Conservation (phyloP, 1,140 invertebrate species). For the Ericerus pela region DNA sequence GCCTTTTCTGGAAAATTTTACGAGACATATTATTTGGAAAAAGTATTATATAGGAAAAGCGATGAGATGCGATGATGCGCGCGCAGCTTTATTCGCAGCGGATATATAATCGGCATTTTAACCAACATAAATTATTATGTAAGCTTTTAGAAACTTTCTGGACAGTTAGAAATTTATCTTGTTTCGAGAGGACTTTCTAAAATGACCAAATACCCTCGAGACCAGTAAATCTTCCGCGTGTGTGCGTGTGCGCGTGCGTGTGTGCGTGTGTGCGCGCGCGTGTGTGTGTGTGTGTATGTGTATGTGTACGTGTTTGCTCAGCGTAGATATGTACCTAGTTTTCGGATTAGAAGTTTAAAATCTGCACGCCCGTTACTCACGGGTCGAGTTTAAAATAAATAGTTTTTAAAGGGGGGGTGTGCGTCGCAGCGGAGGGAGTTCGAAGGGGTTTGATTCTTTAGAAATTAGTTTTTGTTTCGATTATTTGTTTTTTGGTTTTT, state of each 20-base stretch:
- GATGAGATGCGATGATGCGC: too few relatives aligned
- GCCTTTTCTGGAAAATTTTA: constrained; percentile 1
- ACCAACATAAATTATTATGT: constrained; percentile 11
- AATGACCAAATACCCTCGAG: constrained; percentile 10
- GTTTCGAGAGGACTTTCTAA: constrained; percentile 11
- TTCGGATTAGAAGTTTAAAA: constrained; percentile 11
- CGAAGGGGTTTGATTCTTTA: background rate
- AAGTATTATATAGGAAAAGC: too few relatives aligned
- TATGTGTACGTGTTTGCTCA: too few relatives aligned
- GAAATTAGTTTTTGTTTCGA: constrained; percentile 3
- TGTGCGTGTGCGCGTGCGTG: too few relatives aligned
- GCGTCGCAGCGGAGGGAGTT: too few relatives aligned
- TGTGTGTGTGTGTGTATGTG: too few relatives aligned
- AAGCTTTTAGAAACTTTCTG: constrained; percentile 12
- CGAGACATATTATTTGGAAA: too few relatives aligned
- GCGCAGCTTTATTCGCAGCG: background rate
- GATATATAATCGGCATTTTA: constrained; percentile 9
- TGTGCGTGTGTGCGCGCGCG: too few relatives aligned
- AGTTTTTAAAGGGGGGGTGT: too few relatives aligned
- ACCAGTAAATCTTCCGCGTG: constrained; percentile 8
- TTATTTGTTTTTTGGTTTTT: background rate
- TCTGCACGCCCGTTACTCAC: constrained; percentile 6
- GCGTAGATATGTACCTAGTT: constrained; percentile 11
- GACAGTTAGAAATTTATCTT: constrained; percentile 11
- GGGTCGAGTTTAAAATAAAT: constrained; percentile 7